Evolutionary conservation across 37 sponge, comb jelly and placozoan genomes (phyloP), one percentile per base, ranked within the genome.

Genomic region (Oopsacas minuta): DNA sequence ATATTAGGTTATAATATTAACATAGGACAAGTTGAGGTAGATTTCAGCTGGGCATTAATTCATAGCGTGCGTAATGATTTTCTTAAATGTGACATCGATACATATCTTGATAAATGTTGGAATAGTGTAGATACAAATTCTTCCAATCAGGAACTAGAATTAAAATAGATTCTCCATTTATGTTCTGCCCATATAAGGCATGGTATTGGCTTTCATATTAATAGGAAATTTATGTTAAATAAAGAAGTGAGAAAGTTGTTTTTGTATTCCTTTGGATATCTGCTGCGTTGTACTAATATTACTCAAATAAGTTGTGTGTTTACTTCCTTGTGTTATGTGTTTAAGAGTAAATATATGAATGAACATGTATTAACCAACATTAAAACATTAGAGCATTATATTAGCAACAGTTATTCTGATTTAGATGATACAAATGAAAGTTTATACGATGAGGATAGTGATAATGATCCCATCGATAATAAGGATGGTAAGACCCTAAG

Each of bases 91-190:
- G 75, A 61, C 28, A 61, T 61, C 7, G 20, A 20, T 61, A 61
- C 75, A 32, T 61, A 61, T n/a, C 75, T 61, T 5, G 17, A 61
- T 61, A 61, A 61, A 12, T 61, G 75, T 61, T 61, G 75, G 75
- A 61, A n/a, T n/a, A 10, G 7, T 5, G 30, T 61, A 25, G 75
- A 61, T 25, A 3, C 28, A 61, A 61, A 61, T 42, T 42, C 8
- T 42, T 8, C 15, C 12, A 15, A 17, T 61, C 7, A 61, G 3
- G 5, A 61, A 61, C 3, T 3, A 12, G 30, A 61, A 3, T 61
- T 61, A 32, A n/a, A 61, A 61, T 25, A 32, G 28, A 61, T 61
- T 61, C 30, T 61, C 7, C 75, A 61, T 12, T 61, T 61, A 61
- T 61, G 75, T 61, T 61, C 75, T 3, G 75, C 75, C 28, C 75